Evolutionary conservation across 2,113 vertebrate genomes (phyloP).

Genomic region (Antechinus stuartii): DNA sequence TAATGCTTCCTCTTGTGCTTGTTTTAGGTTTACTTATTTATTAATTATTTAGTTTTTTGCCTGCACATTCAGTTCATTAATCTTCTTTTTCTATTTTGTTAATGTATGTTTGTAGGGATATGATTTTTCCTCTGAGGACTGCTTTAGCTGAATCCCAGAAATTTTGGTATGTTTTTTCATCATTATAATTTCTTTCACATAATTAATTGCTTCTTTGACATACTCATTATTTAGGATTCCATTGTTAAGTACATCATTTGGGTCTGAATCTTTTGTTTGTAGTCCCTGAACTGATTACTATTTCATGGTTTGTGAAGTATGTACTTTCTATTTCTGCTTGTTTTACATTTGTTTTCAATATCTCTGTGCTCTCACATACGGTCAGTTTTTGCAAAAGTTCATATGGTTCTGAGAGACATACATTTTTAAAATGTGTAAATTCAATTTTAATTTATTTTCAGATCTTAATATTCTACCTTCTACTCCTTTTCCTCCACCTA

Average conservation of each 20-base stretch:
- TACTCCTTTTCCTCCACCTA: background rate
- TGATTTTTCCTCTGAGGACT: slow-evolving; percentile 1
- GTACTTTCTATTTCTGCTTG: background rate
- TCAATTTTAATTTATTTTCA: background rate
- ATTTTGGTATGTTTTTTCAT: slow-evolving; percentile 4
- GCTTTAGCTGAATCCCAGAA: background rate
- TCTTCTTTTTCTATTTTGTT: background rate
- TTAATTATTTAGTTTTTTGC: background rate
- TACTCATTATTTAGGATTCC: background rate
- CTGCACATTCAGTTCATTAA: background rate
- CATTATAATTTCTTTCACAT: background rate
- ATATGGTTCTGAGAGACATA: background rate
- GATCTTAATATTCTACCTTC: background rate
- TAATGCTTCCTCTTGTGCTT: background rate
- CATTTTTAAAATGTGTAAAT: background rate
- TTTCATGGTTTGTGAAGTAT: background rate
- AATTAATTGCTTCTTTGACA: background rate
- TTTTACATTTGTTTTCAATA: background rate
- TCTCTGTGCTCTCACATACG: background rate
- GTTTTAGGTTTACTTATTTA: background rate
- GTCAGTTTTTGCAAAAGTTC: background rate
- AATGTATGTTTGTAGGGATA: slow-evolving; percentile 4
- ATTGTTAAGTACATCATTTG: background rate
- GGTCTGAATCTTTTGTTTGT: background rate
- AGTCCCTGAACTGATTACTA: background rate